These are phyloP conservation scores for Trichonephila clavipes DNA, from an alignment of 1,140 invertebrate species.

Conservation along the genomic window DNA sequence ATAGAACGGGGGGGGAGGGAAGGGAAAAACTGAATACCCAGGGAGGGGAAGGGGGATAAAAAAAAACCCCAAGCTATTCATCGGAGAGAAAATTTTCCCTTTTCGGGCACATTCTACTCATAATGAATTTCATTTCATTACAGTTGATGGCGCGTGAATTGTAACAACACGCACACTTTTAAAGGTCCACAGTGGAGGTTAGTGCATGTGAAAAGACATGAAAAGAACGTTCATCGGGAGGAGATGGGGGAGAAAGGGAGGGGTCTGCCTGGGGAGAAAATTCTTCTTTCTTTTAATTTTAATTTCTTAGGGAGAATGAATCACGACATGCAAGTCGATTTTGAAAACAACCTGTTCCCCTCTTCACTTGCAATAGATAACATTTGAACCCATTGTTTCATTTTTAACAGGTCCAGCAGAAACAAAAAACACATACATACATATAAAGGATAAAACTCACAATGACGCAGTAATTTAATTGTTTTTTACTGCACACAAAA, in stretches of 20 bases:
- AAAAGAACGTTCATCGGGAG: slow-evolving; percentile 54
- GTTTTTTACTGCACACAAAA: too few relatives aligned
- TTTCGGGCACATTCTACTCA: slow-evolving; percentile 59
- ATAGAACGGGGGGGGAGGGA: background rate
- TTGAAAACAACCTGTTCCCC: background rate
- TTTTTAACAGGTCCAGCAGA: too few relatives aligned
- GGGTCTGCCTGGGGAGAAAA: slow-evolving; percentile 3
- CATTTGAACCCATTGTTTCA: too few relatives aligned
- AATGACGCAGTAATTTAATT: too few relatives aligned
- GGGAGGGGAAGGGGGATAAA: background rate
- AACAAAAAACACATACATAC: too few relatives aligned
- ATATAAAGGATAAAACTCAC: too few relatives aligned
- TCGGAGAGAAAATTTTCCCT: slow-evolving; percentile 67
- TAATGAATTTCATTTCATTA: slow-evolving; percentile 77
- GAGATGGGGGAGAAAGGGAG: background rate
- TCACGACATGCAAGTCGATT: slow-evolving; percentile 16
- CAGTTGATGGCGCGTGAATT: slow-evolving; percentile 74
- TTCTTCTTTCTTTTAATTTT: slow-evolving; percentile 63
- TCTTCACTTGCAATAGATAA: background rate
- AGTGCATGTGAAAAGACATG: slow-evolving; percentile 29
- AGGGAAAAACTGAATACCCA: background rate
- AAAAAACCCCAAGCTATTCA: slow-evolving; percentile 67
- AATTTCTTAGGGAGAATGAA: slow-evolving; percentile 54
- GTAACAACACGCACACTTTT: slow-evolving; percentile 67
- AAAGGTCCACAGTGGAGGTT: slow-evolving; percentile 8